Base-by-base conservation (phyloP, 1,140 invertebrate species). In the Drosophila lacteicornis region DNA sequence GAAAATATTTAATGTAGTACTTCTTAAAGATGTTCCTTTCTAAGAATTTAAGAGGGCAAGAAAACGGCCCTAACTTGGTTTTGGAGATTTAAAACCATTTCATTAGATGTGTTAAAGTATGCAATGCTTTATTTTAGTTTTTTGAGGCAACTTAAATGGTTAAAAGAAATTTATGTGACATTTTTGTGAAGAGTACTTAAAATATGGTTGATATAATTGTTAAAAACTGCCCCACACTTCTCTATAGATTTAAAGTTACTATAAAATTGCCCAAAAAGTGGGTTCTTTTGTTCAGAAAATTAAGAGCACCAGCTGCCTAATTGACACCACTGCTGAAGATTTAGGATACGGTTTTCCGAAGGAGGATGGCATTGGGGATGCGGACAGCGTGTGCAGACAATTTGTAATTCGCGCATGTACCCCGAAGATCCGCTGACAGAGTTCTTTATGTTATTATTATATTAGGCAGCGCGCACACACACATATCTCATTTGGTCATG, bases 381-480 rank as follows among this genome's bases (percentile, higher is more conserved):
- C 36, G 17, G 17, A 22, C 45, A 36, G 66, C 69, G 68, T 58
- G 67, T 74, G 70, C 38, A 40, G 55, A 73, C 70, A 77, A 85
- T 90, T 90, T 90, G 81, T 88, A 90, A 82, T 88, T 79, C 71
- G 42, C 61, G 68, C 82, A 75, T 70, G 75, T 45, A 56, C 38
- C 46, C 13, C 30, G 30, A 66, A 78, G 56, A 71, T 47, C 56
- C 59, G 68, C 76, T 53, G 76, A 66, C 76, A 66, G 77, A 60
- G 63, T 82, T 84, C 62, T 78, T 47, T 68, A 65, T 63, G 49
- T 81, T 90, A 79, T 79, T 90, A 82, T 79, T 51, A 77, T 80
- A 80, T 88, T 71, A 86, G 85, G 46, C 55, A 50, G 46, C 67
- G 15, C 46, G 12, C 46, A 30, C 55, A 45, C 45, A 69, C 46